These are phyloP conservation scores for Eristalis intricaria DNA, from an alignment of 2,888 invertebrate genomes.

Conservation along the genomic window DNA sequence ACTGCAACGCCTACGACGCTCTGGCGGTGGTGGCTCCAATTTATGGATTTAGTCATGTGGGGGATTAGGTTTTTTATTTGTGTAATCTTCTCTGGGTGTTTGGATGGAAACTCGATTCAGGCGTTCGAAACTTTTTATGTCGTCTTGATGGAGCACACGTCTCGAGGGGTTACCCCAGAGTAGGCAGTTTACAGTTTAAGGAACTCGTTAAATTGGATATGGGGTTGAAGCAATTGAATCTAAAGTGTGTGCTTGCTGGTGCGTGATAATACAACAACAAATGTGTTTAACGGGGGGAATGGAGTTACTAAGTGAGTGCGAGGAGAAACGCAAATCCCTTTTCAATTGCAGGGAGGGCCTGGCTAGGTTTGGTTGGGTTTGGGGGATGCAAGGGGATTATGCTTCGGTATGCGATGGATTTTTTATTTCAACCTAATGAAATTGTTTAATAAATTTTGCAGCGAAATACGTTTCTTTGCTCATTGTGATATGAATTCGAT, in stretches of 20 bases:
- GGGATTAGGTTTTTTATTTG: conserved; percentile 43
- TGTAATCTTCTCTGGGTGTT: neutral
- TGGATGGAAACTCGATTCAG: conserved; percentile 30
- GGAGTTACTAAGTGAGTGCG: neutral
- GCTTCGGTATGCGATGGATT: too few relatives aligned
- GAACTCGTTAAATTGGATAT: conserved; percentile 15
- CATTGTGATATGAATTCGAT: too few relatives aligned
- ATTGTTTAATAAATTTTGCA: too few relatives aligned
- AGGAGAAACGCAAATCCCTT: too few relatives aligned
- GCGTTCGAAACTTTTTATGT: conserved; percentile 18
- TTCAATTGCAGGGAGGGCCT: too few relatives aligned
- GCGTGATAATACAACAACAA: conserved; percentile 2
- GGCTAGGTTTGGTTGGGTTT: too few relatives aligned
- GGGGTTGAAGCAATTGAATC: conserved; percentile 10
- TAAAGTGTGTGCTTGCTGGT: conserved; percentile 11
- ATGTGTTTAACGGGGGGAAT: neutral
- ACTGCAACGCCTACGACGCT: neutral
- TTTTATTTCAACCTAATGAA: too few relatives aligned
- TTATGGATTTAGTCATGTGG: conserved; percentile 24
- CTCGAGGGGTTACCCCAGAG: neutral
- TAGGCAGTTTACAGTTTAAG: neutral
- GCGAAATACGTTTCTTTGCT: too few relatives aligned
- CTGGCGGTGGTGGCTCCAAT: neutral
- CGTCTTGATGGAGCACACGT: conserved; percentile 10
- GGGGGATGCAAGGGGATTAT: too few relatives aligned